Base-by-base conservation (phyloP, 2,888 invertebrate genomes). In the Agriopis marginaria region DNA sequence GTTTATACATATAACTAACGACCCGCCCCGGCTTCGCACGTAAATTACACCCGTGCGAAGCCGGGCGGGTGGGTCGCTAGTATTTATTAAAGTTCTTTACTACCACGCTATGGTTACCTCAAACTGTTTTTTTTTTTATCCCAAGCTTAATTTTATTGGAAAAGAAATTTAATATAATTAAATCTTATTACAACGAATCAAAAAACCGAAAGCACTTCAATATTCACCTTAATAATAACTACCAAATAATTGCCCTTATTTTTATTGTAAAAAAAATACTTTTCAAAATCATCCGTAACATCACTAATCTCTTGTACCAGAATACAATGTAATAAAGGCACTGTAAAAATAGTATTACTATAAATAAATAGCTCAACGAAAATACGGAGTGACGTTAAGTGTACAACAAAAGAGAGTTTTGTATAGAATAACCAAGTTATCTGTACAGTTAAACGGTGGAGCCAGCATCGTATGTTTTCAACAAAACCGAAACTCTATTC, bases 321-420 rank as follows among this genome's bases (percentile, higher is more conserved):
- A 53, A 62, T 64, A 72, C 75, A 75, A 75, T 69, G 56, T 54
- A 83, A 84, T 84, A 87, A 86, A 84, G 82, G 77, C 74, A 68
- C 79, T 87, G 86, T 83, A 87, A 88, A 89, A 91, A 92, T 89
- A 89, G 87, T 84, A 90, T 91, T 89, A 91, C 82, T 87, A 86
- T 81, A 90, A 92, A 90, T 90, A 91, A 90, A 91, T 86, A 89
- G 86, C 82, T 82, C 64, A 80, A 80, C 81, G 79, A 84, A 84
- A 79, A 44, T 64, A 40, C 17, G 32, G 23, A 87, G 79, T 86
- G 87, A 90, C 87, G 91, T 89, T 90, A 88, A 92, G 91, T 91
- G 91, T 80, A 75, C 78, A 75, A 89, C 87, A 90, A 90, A 85
- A 86, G 83, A 75, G 76, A 78, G 79, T 87, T 88, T 86, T 87